Base-by-base conservation (phyloP, 2,797 vertebrate species). In the Moxostoma hubbsi region DNA sequence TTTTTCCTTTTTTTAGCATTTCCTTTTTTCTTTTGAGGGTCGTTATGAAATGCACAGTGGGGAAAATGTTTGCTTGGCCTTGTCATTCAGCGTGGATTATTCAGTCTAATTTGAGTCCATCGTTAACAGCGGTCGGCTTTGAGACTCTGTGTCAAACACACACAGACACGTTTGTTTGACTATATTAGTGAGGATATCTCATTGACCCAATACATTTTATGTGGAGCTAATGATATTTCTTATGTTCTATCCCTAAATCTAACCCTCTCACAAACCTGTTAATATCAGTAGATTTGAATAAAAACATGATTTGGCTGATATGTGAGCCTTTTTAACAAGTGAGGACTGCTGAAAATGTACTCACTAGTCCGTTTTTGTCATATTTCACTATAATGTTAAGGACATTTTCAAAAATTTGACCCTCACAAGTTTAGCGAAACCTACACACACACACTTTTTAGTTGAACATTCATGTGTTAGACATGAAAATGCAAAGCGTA, bases 11-110 rank as follows among this genome's bases (percentile, higher is more conserved):
- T 18, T 18, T 75, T 5, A 36, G 36, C 36, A 36, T 61, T 82
- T 49, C 1, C 10, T 65, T 66, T 61, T 71, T 66, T n/a, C 45
- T 67, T 36, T 2, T 36, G 46, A 64, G 79, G 67, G 64, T 84
- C 61, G 69, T 85, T 84, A 77, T 80, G 73, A 82, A 79, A 63
- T 10, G 9, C 68, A 54, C 81, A 78, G 78, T 53, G 54, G 77
- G 70, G 69, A 61, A 83, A 82, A 75, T 82, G 73, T 81, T 75
- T 65, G 64, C 58, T 59, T 71, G 69, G 66, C 72, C 57, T 79
- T 59, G 53, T 76, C 75, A 82, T 71, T 82, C 53, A 80, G 79
- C 46, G 61, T 10, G 55, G 54, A 81, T 79, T 69, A 54, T 66
- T 78, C 75, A 53, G 75, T 73, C 50, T 64, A 64, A 85, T 81